Conservation (phyloP, 1,140 invertebrate species). For the Ostrea denselamellosa region DNA sequence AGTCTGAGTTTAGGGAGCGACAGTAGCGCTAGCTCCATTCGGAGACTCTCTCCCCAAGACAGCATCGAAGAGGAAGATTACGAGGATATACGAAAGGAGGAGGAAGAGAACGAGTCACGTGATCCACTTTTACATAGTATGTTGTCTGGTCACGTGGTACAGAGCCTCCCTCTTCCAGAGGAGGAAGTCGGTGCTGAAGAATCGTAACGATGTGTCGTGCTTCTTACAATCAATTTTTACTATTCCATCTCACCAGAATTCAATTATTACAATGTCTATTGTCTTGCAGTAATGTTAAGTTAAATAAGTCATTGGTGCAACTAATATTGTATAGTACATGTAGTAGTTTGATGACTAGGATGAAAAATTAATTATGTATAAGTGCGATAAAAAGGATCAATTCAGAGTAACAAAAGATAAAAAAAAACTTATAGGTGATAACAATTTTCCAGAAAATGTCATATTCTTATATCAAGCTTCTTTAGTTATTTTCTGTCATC, state of each 20-base stretch:
- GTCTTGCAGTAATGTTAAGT: neutral
- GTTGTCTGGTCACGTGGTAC: neutral
- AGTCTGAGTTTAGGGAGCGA: slow-evolving; percentile 76
- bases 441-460: no score
- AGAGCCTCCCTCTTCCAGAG: neutral
- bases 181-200: neutral
- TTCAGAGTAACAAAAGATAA: no score
- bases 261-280: neutral
- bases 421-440: neutral
- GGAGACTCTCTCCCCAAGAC: slow-evolving; percentile 73
- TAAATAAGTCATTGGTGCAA: slow-evolving; percentile 2
- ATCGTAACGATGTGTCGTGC: neutral
- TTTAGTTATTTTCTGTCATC: no score
- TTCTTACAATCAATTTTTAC: neutral
- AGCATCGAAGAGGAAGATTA: slow-evolving; percentile 76
- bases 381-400: neutral
- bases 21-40: slow-evolving; percentile 73
- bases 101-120: slow-evolving; percentile 44
- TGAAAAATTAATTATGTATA: neutral
- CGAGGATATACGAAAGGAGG: slow-evolving; percentile 58
- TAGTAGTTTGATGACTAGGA: neutral
- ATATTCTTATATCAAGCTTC: no score
- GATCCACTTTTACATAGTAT: neutral
- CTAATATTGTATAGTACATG: neutral
- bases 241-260: neutral